Conservation (phyloP, 2,113 vertebrate genomes). For the Redunca redunca region DNA sequence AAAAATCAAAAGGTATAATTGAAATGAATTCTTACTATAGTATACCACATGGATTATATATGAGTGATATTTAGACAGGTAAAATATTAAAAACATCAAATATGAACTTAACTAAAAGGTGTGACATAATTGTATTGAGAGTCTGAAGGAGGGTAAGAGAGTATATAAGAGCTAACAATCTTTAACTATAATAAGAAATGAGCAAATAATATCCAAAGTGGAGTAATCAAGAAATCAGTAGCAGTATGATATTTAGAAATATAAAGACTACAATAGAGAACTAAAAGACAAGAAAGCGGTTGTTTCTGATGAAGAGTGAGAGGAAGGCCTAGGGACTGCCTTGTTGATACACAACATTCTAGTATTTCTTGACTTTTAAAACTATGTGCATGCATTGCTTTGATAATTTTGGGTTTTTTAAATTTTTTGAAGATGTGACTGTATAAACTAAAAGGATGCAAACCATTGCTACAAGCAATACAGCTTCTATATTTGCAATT, state of each 20-base stretch:
- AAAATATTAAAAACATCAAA: not conserved
- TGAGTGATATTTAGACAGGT: not conserved
- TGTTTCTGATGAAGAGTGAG: not conserved
- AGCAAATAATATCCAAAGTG: not conserved
- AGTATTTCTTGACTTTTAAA: constrained; percentile 1
- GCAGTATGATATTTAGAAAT: not conserved
- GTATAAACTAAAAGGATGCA: not conserved
- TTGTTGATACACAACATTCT: not conserved
- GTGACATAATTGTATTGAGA: not conserved
- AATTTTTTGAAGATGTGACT: not conserved
- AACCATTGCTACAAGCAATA: not conserved
- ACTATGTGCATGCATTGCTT: not conserved
- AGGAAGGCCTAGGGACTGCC: not conserved
- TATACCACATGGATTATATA: not conserved
- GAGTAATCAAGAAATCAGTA: constrained; percentile 1
- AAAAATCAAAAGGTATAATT: constrained; percentile 9
- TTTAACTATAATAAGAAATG: not conserved
- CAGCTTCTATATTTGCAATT: not conserved
- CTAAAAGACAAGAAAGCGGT: not conserved
- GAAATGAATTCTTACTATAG: not conserved
- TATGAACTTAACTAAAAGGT: constrained; percentile 1
- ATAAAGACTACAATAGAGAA: not conserved
- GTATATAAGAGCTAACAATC: not conserved
- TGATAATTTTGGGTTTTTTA: not conserved
- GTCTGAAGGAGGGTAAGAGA: not conserved